Percentiles rank a stretch among this genome's conserved stretches.
These are phyloP conservation scores for Anolis sagrei DNA, from an alignment of 2,113 vertebrate genomes.

Conservation along the genomic window DNA sequence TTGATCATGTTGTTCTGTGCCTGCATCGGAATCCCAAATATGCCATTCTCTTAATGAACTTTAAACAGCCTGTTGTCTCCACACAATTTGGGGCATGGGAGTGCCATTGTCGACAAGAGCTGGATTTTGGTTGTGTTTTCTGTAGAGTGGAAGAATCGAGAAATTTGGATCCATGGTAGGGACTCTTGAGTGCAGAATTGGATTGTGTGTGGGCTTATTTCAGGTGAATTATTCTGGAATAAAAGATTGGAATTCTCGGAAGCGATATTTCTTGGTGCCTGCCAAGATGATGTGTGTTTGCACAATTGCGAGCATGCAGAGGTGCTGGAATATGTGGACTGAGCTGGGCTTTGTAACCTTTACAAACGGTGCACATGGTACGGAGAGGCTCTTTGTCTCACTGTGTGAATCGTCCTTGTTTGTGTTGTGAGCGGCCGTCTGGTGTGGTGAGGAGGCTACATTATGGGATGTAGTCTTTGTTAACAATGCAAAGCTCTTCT, in stretches of 20 bases:
- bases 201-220: too few species aligned
- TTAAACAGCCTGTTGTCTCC: neutral
- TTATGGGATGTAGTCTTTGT: slow-evolving; percentile 23
- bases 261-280: neutral
- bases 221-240: neutral
- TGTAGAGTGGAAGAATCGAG: too few species aligned
- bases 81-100: neutral
- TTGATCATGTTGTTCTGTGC: neutral
- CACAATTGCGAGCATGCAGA: neutral
- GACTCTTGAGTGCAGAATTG: neutral
- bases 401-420: slow-evolving; percentile 13
- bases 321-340: neutral
- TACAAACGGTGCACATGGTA: neutral
- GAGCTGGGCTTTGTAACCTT: neutral
- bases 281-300: neutral
- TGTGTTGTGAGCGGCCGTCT: slow-evolving; percentile 1
- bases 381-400: slow-evolving; percentile 20
- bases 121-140: neutral
- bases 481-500: slow-evolving; percentile 17
- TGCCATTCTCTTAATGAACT: neutral
- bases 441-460: neutral
- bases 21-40: neutral
- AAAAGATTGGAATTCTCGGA: neutral
- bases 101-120: too few species aligned
- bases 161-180: neutral